Base-by-base conservation (phyloP, 1,140 invertebrate species). In the Coptotermes formosanus region DNA sequence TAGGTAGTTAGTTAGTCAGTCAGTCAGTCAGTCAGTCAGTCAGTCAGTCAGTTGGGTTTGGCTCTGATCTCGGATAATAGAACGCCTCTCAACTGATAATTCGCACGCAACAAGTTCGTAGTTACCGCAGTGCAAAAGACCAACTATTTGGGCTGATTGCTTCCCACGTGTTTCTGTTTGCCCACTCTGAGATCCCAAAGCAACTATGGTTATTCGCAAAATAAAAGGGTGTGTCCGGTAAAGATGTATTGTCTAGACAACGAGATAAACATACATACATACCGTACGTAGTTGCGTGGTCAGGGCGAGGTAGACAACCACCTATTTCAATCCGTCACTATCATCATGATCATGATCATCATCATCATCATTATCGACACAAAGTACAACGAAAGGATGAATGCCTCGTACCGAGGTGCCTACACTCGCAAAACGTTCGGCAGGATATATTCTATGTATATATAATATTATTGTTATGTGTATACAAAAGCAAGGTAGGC, bases 281-380 rank as follows among this genome's bases (percentile, higher is more conserved):
- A 30, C 25, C 64, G 7, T 30, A 75, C 2, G 25, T 75, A 75
- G 64, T 75, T 75, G n/a, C 64, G n/a, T 75, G 64, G 64, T 55
- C 64, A 8, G 64, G 64, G 64, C 64, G 64, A 75, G 64, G 64
- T 75, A 75, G 25, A 75, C 59, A 75, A 75, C 64, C 25, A n/a
- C 64, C 64, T 75, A 75, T 75, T 75, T 75, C 64, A 75, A 75
- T 75, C 64, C 64, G 64, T 75, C n/a, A 75, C 64, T 75, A 75
- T 75, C 25, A 75, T 75, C 59, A 64, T 64, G 9, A 64, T 23
- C 7, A 75, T 75, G 8, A 75, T 30, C 6, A 75, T 30, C 25
- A 75, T 69, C 14, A 69, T 1, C n/a, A 75, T 75, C 64, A 75
- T 75, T 75, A 75, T 75, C 25, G 64, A 75, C 25, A 75, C 7